phyloP scores from a whole-genome alignment of 2,797 vertebrate genomes.

The Enteromius treurensis region DNA sequence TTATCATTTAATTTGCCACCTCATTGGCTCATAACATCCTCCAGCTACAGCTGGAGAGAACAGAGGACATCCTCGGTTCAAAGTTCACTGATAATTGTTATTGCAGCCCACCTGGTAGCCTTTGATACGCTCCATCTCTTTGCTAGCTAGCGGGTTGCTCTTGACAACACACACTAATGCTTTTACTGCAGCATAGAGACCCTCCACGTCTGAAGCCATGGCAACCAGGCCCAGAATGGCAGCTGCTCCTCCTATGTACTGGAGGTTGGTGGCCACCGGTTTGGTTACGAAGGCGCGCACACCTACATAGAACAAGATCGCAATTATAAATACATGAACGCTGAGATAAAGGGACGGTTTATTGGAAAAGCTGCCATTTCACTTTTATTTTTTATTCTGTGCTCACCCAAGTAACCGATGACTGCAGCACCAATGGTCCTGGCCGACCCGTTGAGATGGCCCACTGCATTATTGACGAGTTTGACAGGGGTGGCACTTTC shows the following conservation, averaged over 20 bases:
- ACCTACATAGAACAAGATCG: slow-evolving; percentile 72
- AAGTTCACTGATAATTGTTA: slow-evolving; percentile 15
- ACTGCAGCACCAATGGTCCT: slow-evolving; percentile 91
- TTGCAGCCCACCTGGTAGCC: slow-evolving; percentile 90
- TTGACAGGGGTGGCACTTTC: slow-evolving; percentile 98
- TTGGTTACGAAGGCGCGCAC: slow-evolving; percentile 94
- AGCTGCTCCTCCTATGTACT: slow-evolving; percentile 95
- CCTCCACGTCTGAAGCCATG: slow-evolving; percentile 98
- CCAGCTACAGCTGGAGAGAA: not conserved
- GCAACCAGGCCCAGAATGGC: slow-evolving; percentile 97
- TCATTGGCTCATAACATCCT: slow-evolving; percentile 27
- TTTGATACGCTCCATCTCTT: slow-evolving; percentile 98
- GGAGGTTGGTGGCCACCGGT: slow-evolving; percentile 94
- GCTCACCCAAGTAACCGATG: slow-evolving; percentile 93
- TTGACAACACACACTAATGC: slow-evolving; percentile 97
- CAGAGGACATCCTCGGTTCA: not conserved
- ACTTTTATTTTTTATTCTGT: not conserved
- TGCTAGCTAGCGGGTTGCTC: slow-evolving; percentile 96
- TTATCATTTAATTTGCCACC: slow-evolving; percentile 35
- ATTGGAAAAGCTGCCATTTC: too few relatives aligned
- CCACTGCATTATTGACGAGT: slow-evolving; percentile 91
- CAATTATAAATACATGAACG: slow-evolving; percentile 11
- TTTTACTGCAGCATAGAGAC: slow-evolving; percentile 96
- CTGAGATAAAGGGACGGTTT: not conserved
- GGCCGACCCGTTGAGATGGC: slow-evolving; percentile 93